These are phyloP conservation scores for Zoroaster sp. DNA, from an alignment of 53 echinoderm and acorn worm genomes.

Conservation along the genomic window DNA sequence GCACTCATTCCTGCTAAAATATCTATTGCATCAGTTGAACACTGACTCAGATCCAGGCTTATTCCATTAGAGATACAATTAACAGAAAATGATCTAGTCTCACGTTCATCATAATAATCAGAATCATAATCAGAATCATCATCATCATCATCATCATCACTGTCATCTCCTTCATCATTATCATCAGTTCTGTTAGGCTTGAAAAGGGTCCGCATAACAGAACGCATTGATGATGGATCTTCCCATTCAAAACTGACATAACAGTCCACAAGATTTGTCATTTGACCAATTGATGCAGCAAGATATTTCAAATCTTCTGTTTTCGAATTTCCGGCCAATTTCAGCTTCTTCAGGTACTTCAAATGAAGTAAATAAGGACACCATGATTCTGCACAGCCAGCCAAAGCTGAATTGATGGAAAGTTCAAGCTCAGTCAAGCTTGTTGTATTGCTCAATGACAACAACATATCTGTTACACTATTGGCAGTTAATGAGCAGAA, in stretches of 20 bases:
- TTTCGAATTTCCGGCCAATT: no score
- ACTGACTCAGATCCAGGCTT: not conserved
- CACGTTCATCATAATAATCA: no score
- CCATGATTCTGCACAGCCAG: slow-evolving; percentile 1
- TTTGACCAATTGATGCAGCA: not conserved
- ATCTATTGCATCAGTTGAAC: not conserved
- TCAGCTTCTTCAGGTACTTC: not conserved
- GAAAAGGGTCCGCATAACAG: no score
- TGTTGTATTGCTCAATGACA: not conserved
- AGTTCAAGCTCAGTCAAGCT: not conserved
- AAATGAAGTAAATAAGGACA: not conserved
- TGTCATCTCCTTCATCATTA: no score
- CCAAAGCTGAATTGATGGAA: not conserved
- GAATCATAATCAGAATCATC: no score
- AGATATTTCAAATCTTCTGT: not conserved
- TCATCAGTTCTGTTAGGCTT: no score
- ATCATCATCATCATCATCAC: no score
- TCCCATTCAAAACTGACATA: no score
- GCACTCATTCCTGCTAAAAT: not conserved
- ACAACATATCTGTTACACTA: not conserved
- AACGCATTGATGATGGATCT: no score
- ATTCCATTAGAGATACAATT: no score
- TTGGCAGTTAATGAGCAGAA: not conserved
- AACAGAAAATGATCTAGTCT: no score
- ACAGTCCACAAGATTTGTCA: not conserved